Evolutionary conservation across 2,113 vertebrate genomes (phyloP), one percentile per base, ranked within the genome.

Genomic region (Scomber colias): DNA sequence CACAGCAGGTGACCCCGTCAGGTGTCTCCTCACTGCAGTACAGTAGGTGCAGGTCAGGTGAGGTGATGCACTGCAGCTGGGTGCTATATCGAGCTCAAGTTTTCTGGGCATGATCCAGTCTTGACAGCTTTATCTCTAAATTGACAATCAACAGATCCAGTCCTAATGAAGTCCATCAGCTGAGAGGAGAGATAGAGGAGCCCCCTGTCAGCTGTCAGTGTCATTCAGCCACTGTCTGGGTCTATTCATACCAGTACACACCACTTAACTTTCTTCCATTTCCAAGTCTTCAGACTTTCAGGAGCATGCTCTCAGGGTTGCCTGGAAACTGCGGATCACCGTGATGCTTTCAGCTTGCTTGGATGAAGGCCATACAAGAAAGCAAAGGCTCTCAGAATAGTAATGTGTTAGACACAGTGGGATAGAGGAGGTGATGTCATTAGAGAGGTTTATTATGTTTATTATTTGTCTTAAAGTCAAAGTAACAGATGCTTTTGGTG

Each of bases 271-370:
- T 79, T 82, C 65, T 57, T 61, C 67, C 61, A 46, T 62, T 31
- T 74, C 61, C 35, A 82, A 21, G 60, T 64, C 21, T 45, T 13
- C 5, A 15, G 62, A 75, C 46, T 71, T 60, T 13, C 17, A 68
- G 71, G 77, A 76, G 83, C 83, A 61, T 84, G 61, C 76, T 87
- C 81, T 76, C 71, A 2, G 14, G 69, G 90, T 91, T 90, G 83
- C 88, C 73, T 79, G 71, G 90, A 79, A 83, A 92, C 87, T 35
- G 14, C n/a, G 4, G 71, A 7, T 78, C 57, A 69, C 7, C 81
- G 51, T 46, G 81, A 80, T 19, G 69, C 75, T 61, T 80, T 82
- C 54, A 75, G 72, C 67, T 54, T 50, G 68, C 51, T 75, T 76
- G 76, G 64, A 64, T 57, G 46, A 46, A 69, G 64, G 63, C 66